A percentile compares a stretch with the other conserved stretches of the same genome.
Evolutionary conservation across 1,140 invertebrate genomes (phyloP).

Genomic region (Scylla paramamosain): DNA sequence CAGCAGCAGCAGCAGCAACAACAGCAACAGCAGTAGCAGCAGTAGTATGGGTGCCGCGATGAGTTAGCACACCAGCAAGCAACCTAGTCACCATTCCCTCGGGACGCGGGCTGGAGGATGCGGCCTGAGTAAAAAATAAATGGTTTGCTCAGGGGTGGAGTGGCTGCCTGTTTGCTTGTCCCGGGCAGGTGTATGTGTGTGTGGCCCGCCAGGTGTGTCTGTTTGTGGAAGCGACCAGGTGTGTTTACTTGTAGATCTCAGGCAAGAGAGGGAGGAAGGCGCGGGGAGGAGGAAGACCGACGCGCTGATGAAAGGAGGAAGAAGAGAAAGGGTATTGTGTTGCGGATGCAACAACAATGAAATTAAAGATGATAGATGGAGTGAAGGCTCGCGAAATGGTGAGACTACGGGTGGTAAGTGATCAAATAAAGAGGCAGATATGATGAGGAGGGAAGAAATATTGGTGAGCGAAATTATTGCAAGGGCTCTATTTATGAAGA

Average conservation of each 20-base stretch:
- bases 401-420: neutral
- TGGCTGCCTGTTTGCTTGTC: neutral
- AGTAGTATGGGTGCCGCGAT: neutral
- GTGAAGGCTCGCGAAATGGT: neutral
- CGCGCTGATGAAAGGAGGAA: neutral
- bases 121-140: neutral
- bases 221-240: conserved; percentile 9
- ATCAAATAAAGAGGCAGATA: neutral
- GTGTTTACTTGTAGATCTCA: conserved; percentile 13
- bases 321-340: conserved; percentile 11
- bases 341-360: conserved; percentile 1
- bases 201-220: neutral
- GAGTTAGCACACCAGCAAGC: neutral
- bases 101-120: neutral
- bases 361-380: conserved; percentile 15
- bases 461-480: neutral
- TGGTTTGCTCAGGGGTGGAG: neutral
- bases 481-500: neutral
- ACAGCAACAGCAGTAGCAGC: no score
- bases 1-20: no score
- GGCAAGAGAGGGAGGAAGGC: neutral
- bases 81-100: neutral
- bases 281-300: neutral
- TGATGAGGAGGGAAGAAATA: neutral
- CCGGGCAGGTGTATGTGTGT: neutral